phyloP scores from a whole-genome alignment of 2,888 invertebrate species.

The Morpho deidamia region DNA sequence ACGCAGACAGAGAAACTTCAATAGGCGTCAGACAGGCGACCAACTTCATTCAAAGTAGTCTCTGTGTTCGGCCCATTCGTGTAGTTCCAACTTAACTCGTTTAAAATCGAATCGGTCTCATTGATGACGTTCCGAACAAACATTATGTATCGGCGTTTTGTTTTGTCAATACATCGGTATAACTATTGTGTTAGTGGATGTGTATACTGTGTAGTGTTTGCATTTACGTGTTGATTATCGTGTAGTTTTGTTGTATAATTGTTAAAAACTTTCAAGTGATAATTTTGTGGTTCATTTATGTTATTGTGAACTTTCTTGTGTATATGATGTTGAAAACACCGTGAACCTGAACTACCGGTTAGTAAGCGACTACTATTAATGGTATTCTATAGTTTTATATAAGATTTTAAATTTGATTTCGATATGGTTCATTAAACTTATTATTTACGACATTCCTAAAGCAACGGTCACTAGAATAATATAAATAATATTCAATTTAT shows the following conservation, averaged over 20 bases:
- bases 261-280: no score
- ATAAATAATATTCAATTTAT: no score
- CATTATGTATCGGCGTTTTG: constrained; percentile 53
- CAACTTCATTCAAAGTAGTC: constrained; percentile 63
- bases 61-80: constrained; percentile 36
- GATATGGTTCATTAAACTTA: no score
- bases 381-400: neutral
- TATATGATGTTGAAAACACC: constrained; percentile 7
- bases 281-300: constrained; percentile 20
- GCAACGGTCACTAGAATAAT: no score
- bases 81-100: constrained; percentile 56
- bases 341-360: constrained; percentile 18
- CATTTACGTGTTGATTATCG: constrained; percentile 8
- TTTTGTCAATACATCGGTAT: constrained; percentile 59
- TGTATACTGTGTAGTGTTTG: constrained; percentile 20
- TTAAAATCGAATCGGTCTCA: constrained; percentile 49
- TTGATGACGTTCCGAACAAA: constrained; percentile 60
- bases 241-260: constrained; percentile 25
- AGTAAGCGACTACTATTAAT: constrained; percentile 9
- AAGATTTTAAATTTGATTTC: neutral
- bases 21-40: constrained; percentile 33
- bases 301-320: constrained; percentile 18
- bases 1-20: constrained; percentile 39
- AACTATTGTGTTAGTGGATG: constrained; percentile 22
- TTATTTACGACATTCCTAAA: no score